Base-by-base conservation (phyloP, 2,797 vertebrate genomes). In the Coluber constrictor region DNA sequence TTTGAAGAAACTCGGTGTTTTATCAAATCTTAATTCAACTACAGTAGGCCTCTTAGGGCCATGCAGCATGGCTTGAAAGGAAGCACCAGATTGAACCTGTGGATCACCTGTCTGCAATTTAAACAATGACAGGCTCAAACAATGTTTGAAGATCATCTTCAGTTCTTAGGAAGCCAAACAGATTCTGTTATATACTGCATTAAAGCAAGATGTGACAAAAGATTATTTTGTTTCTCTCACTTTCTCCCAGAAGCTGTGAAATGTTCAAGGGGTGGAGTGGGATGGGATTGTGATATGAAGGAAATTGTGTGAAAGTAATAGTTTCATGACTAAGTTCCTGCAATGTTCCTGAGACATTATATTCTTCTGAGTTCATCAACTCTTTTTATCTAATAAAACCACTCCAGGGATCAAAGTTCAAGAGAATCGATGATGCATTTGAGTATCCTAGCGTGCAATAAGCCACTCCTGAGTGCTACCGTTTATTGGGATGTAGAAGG, bases 381-480 rank as follows among this genome's bases (percentile, higher is more conserved):
- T 95, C 94, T 91, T 95, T 96, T 93, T 93, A 93, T 91, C 93
- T 93, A 97, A 95, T 96, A 96, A 97, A 97, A 95, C 95, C 94
- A 97, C 95, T 94, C 96, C 92, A 90, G n/a, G 70, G 95, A 93
- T 94, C 96, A 96, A 97, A 97, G 97, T 97, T 96, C 97, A 97
- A 94, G 94, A 96, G 94, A 96, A 95, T 93, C 94, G 94, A 94
- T 96, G 95, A 97, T 87, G 94, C 96, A 87, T 91, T 92, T 88
- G 92, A 96, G 88, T 94, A 96, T 79, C 93, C 57, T 61, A 88
- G 94, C 5, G 0, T 93, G 93, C 94, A 96, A 97, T 94, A 93
- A 96, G 97, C 96, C 54, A 94, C 94, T 95, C 92, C 91, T 92
- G 92, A 92, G 87, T 94, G 97, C 96, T 97, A 96, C 95, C 59